phyloP scores from a whole-genome alignment of 2,113 vertebrate genomes.

The Athene cunicularia region DNA sequence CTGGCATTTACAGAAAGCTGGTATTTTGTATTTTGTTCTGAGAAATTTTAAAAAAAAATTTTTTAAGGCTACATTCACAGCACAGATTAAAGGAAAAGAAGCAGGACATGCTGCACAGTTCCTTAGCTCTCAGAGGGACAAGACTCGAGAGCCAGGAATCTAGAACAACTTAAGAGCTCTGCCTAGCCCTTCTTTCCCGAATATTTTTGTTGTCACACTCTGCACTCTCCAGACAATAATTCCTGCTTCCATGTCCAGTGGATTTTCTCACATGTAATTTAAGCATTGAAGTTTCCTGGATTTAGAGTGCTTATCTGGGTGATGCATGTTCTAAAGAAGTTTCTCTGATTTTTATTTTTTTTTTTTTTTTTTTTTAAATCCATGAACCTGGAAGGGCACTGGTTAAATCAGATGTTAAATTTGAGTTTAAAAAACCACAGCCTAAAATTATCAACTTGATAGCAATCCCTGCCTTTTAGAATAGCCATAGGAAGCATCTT shows the following conservation, averaged over 20 bases:
- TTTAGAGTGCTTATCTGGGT: background rate
- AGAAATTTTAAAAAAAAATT: too few relatives aligned
- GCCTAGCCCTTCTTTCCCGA: background rate
- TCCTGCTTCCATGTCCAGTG: background rate
- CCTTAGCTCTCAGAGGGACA: background rate
- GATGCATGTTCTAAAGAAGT: background rate
- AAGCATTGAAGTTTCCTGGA: background rate
- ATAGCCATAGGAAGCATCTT: too few relatives aligned
- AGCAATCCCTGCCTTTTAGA: too few relatives aligned
- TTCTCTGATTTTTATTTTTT: background rate
- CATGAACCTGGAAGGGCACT: too few relatives aligned
- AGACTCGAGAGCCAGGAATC: background rate
- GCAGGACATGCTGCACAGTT: background rate
- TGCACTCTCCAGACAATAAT: background rate
- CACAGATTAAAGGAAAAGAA: background rate
- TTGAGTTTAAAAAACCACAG: too few relatives aligned
- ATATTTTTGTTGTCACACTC: background rate
- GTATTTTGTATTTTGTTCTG: constrained; percentile 18
- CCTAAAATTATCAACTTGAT: too few relatives aligned
- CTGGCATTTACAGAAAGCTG: constrained; percentile 26
- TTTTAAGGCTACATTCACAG: background rate
- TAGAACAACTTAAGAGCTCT: background rate
- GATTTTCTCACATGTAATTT: background rate
- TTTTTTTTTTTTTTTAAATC: background rate
- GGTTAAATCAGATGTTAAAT: too few relatives aligned